Evolutionary conservation across 2,797 vertebrate species (phyloP).

Genomic region (Antrozous pallidus): DNA sequence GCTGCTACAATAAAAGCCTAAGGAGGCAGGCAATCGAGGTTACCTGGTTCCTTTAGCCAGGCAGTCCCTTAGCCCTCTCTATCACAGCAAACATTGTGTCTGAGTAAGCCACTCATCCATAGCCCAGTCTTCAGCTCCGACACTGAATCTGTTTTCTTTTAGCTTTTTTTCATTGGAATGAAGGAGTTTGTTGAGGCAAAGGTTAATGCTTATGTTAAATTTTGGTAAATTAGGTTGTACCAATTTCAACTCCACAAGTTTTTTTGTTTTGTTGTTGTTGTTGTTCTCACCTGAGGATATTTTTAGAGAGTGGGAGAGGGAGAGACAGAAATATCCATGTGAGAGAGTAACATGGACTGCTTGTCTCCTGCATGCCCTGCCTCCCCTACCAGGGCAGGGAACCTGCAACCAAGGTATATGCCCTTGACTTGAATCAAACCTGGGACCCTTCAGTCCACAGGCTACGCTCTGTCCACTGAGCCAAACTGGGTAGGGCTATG

Average conservation of each 20-base stretch:
- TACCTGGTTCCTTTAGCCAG: no score
- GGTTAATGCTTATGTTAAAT: background rate
- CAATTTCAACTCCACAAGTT: background rate
- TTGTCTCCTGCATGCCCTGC: background rate
- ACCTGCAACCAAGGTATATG: background rate
- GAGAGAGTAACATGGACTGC: background rate
- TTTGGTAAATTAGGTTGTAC: slow-evolving; percentile 5
- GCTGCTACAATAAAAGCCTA: no score
- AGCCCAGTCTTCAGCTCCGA: no score
- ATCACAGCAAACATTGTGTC: no score
- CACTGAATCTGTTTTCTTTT: background rate
- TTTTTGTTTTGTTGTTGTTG: no score
- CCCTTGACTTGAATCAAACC: background rate
- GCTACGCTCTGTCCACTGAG: background rate
- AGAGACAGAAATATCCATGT: background rate
- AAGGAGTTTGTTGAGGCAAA: background rate
- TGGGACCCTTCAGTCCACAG: background rate
- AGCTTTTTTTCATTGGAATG: background rate
- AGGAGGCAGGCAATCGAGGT: no score
- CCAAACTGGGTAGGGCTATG: background rate
- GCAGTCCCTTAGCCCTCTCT: no score
- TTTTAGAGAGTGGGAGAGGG: background rate
- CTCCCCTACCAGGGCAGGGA: no score
- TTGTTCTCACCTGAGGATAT: background rate
- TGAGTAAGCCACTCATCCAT: no score